Conservation (phyloP, 2,113 vertebrate genomes). For the Strix aluco region DNA sequence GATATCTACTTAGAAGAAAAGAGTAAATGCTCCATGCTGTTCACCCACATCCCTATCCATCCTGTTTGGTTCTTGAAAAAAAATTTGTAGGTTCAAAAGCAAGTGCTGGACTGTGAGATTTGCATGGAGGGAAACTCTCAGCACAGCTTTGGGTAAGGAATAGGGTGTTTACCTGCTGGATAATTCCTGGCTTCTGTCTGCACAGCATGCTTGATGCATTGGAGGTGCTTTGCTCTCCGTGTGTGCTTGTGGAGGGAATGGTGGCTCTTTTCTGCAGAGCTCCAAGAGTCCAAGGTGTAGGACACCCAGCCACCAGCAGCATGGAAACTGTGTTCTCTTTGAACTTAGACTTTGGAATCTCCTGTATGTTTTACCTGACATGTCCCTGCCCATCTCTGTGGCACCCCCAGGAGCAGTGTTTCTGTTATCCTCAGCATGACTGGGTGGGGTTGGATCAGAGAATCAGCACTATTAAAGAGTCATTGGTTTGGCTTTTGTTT, state of each 20-base stretch:
- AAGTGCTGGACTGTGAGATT: background rate
- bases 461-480: background rate
- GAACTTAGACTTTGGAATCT: background rate
- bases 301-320: background rate
- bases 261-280: background rate
- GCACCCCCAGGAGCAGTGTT: background rate
- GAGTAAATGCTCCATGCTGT: fast-evolving
- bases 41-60: background rate
- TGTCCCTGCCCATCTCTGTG: background rate
- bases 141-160: background rate
- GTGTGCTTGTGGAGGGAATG: background rate
- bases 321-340: background rate
- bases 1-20: background rate
- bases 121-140: background rate
- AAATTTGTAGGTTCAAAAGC: background rate
- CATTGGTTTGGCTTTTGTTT: background rate
- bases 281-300: background rate
- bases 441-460: background rate
- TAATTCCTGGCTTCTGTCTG: background rate
- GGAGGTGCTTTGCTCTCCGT: background rate
- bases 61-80: background rate
- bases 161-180: background rate
- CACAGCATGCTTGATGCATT: background rate
- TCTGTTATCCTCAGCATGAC: background rate
- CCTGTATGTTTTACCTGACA: background rate